Base-by-base conservation (phyloP, 1,140 invertebrate species). In the Drosophila gunungcola region DNA sequence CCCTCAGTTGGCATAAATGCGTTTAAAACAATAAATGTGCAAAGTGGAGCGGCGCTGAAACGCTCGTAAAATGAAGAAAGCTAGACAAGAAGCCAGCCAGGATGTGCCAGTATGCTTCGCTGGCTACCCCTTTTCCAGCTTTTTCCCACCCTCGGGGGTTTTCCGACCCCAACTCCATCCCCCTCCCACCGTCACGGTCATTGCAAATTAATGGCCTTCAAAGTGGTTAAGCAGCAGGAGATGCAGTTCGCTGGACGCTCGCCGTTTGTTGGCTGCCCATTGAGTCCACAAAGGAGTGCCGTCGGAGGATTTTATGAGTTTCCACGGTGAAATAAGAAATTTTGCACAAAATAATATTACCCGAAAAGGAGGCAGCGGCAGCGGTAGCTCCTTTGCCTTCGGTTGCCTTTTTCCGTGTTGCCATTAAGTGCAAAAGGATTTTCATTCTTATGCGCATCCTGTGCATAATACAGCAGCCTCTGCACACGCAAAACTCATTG, bases 381-480 rank as follows among this genome's bases (percentile, higher is more conserved):
- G 11, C 36, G n/a, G 53, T 32, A 58, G 57, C 43, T 49, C 5
- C 13, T 54, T 42, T 29, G 42, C 38, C 49, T 43, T 34, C 45
- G 70, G 69, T 41, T 61, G 46, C 49, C 74, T 72, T 78, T 68
- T 88, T 89, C 72, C 80, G 73, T 90, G 84, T 84, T 89, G 84
- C 80, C 85, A 89, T 89, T 89, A 90, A 89, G 84, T 89, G 84
- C 85, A 89, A 89, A 90, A 89, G 80, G 84, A 89, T 89, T 89
- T 89, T 84, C 85, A 89, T 89, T 89, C 85, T 89, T 89, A 89
- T 90, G 85, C 77, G 80, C 85, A 89, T 89, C 85, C 85, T 89
- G 84, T 89, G 85, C 80, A 84, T 89, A 90, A 89, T 89, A 89
- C 80, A 85, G 69, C 81, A 76, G 80, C 85, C 78, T 72, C 60